Conservation (phyloP, 2,113 vertebrate genomes). For the Xenotilapia leptura region DNA sequence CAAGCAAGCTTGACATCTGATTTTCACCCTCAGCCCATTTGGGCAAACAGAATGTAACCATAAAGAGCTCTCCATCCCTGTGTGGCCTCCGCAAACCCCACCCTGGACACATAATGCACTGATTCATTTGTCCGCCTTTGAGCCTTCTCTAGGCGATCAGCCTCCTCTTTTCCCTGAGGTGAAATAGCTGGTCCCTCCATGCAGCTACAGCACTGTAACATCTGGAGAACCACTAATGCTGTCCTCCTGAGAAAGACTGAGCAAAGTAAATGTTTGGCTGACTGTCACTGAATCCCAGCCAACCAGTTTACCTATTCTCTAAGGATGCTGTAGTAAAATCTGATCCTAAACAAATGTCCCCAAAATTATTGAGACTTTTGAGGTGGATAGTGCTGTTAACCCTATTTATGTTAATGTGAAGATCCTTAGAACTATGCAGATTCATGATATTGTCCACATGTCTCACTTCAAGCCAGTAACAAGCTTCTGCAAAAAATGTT, state of each 20-base stretch:
- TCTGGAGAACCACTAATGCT: neutral
- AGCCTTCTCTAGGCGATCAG: neutral
- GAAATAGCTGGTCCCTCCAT: neutral
- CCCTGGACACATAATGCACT: neutral
- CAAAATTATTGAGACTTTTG: neutral
- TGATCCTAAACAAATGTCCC: neutral
- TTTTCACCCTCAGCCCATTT: neutral
- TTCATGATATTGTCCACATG: neutral
- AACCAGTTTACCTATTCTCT: neutral
- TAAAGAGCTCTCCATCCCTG: neutral
- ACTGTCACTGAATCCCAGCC: neutral
- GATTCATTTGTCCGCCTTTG: neutral
- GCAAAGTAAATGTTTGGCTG: neutral
- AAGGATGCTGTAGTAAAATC: neutral
- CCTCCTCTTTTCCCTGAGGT: neutral
- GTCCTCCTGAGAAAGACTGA: neutral
- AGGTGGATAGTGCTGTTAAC: neutral
- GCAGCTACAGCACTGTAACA: neutral
- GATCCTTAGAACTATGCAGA: neutral
- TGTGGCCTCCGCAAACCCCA: neutral
- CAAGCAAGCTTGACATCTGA: neutral
- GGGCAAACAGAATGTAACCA: neutral
- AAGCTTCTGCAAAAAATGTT: neutral
- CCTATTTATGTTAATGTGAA: neutral
- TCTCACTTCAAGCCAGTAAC: neutral